A percentile compares a stretch with the other conserved stretches of the same genome.
Evolutionary conservation across 2,888 invertebrate genomes (phyloP).

Genomic region (Tanytarsus gracilentus): DNA sequence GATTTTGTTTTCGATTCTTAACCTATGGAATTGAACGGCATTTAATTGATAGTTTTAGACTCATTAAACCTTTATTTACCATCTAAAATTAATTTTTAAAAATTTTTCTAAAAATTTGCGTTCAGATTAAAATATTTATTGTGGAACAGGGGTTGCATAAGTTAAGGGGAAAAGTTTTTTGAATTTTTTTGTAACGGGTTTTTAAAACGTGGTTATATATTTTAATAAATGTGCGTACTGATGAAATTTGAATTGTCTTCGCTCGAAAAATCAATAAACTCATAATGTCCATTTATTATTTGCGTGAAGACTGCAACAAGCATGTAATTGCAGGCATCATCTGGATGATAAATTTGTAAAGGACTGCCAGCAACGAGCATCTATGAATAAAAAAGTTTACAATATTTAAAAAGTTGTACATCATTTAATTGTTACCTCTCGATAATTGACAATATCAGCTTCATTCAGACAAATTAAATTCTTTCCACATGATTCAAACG

Average conservation of each 20-base stretch:
- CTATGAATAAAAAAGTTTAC: background rate
- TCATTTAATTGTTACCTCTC: no score
- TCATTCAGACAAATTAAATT: background rate
- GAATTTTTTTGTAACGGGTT: background rate
- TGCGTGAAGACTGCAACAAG: background rate
- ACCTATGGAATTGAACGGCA: background rate
- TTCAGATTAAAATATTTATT: no score
- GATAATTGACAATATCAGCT: background rate
- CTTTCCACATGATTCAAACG: background rate
- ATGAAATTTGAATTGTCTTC: no score
- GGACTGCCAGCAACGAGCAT: background rate
- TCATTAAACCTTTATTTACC: background rate
- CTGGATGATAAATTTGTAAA: background rate
- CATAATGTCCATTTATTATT: background rate
- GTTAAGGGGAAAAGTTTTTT: no score
- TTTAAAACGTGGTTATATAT: no score
- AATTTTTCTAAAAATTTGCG: no score
- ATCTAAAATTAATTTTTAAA: constrained; percentile 1
- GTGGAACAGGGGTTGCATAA: no score
- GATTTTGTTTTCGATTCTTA: constrained; percentile 12
- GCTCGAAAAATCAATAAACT: background rate
- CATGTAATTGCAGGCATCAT: background rate
- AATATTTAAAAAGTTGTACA: no score
- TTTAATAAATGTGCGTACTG: no score
- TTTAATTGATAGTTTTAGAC: background rate